Percentiles rank a stretch among this genome's conserved stretches.
Conservation (phyloP, 2,113 vertebrate species). For the Lanius collurio region DNA sequence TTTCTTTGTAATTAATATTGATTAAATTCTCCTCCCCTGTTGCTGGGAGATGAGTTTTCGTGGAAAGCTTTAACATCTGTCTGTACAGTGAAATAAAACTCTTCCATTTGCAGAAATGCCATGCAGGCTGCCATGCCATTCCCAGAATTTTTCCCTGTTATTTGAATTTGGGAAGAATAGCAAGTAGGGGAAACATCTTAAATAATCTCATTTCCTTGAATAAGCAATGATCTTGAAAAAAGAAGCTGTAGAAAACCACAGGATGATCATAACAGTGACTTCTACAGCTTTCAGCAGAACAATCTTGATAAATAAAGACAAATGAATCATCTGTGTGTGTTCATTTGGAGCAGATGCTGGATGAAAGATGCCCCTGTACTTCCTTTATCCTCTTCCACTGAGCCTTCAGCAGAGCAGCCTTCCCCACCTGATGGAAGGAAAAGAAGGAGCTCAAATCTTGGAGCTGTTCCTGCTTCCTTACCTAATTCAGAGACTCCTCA, state of each 20-base stretch:
- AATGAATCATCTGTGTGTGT: neutral
- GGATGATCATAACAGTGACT: neutral
- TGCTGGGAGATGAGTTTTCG: neutral
- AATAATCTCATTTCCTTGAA: neutral
- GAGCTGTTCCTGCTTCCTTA: neutral
- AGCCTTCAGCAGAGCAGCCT: neutral
- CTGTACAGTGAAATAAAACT: neutral
- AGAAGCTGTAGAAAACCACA: neutral
- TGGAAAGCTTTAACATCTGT: neutral
- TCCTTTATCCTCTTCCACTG: neutral
- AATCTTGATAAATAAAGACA: neutral
- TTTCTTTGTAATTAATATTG: neutral
- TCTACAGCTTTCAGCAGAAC: neutral
- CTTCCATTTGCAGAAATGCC: neutral
- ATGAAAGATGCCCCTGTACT: neutral
- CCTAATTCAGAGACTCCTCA: neutral
- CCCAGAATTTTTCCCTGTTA: neutral
- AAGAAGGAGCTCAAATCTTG: neutral
- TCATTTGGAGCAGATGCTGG: neutral
- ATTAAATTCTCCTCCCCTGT: neutral
- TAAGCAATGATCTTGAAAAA: neutral
- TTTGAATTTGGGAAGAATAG: neutral
- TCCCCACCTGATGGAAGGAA: neutral
- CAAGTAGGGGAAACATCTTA: neutral
- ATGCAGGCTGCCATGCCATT: neutral